These are phyloP conservation scores for Galaxea fascicularis DNA, from an alignment of 92 coral and sea anemone genomes.

Conservation along the genomic window DNA sequence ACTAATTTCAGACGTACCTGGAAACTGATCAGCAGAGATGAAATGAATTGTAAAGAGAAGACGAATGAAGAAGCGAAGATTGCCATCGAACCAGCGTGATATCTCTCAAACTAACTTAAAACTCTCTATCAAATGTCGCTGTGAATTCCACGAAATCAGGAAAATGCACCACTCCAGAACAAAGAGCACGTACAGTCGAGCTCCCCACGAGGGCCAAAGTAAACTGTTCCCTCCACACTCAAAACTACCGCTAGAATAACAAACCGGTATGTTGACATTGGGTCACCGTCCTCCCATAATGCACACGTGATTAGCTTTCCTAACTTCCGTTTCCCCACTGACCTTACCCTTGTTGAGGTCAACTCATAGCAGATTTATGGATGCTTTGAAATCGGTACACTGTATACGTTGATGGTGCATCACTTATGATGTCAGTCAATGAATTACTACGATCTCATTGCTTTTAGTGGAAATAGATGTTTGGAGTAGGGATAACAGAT, in stretches of 20 bases:
- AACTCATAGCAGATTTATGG: too few species aligned
- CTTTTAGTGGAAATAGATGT: too few species aligned
- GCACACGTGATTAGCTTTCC: conserved; percentile 18
- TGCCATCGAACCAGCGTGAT: conserved; percentile 1
- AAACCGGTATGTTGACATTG: too few species aligned
- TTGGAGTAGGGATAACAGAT: too few species aligned
- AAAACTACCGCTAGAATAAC: conserved; percentile 12
- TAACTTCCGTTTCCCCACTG: too few species aligned
- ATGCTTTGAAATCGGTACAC: too few species aligned
- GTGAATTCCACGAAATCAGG: not conserved
- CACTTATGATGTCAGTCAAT: too few species aligned
- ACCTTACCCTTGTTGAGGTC: too few species aligned
- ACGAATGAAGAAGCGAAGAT: not conserved
- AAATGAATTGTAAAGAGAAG: too few species aligned
- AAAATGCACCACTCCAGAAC: not conserved
- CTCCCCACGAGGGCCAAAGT: not conserved
- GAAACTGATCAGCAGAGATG: conserved; percentile 4
- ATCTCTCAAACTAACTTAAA: not conserved
- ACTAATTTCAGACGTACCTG: conserved; percentile 8
- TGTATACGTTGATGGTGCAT: too few species aligned
- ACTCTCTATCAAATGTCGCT: not conserved
- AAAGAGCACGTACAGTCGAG: not conserved
- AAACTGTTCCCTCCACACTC: not conserved
- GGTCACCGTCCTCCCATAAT: too few species aligned
- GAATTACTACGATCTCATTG: too few species aligned